Evolutionary conservation across 2,113 vertebrate genomes (phyloP).

Genomic region (Eupsittula cactorum): DNA sequence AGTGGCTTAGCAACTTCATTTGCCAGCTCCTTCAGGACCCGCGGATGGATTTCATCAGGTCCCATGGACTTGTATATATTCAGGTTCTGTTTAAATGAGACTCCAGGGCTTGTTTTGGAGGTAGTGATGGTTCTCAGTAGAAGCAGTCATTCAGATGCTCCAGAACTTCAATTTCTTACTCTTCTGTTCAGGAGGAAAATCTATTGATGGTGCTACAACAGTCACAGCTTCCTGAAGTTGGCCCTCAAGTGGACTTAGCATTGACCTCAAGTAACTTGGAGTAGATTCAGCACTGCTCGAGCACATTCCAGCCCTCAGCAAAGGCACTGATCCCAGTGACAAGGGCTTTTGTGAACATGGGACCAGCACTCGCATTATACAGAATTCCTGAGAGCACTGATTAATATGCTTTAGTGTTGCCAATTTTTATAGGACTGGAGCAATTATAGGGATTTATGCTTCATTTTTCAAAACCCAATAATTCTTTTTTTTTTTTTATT

Average conservation of each 20-base stretch:
- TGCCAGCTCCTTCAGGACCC: too few species aligned
- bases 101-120: fast-evolving
- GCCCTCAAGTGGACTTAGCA: neutral
- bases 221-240: neutral
- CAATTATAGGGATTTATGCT: neutral
- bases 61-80: too few species aligned
- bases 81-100: too few species aligned
- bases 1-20: too few species aligned
- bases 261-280: neutral
- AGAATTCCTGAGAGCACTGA: fast-evolving
- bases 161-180: neutral
- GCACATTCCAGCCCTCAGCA: neutral
- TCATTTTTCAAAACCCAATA: neutral
- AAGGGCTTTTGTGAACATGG: neutral
- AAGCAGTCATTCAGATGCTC: neutral
- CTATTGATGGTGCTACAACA: neutral
- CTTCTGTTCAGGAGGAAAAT: neutral
- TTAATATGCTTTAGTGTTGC: neutral
- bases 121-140: neutral
- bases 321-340: fast-evolving
- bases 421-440: neutral
- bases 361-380: neutral
- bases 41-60: too few species aligned
- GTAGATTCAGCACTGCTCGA: neutral
- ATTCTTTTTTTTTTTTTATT: neutral